Evolutionary conservation across 2,797 vertebrate genomes (phyloP).

Genomic region (Typhlichthys eigenmanni): DNA sequence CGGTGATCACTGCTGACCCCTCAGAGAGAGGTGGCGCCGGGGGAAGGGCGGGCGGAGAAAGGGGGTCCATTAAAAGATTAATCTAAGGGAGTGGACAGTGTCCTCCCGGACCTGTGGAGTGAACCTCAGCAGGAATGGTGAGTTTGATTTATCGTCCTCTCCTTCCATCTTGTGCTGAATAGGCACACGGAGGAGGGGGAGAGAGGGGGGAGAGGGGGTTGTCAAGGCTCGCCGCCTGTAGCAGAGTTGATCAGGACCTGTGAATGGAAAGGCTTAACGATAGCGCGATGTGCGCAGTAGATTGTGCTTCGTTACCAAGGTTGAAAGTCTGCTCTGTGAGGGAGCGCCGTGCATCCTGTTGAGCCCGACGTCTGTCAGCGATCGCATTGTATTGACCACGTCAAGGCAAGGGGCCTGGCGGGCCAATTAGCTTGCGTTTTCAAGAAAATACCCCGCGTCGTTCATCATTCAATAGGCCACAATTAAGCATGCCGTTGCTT

Average conservation of each 20-base stretch:
- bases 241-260: slow-evolving; percentile 18
- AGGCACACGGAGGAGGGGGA: slow-evolving; percentile 32
- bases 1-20: slow-evolving; percentile 70
- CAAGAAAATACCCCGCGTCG: slow-evolving; percentile 33
- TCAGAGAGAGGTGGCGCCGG: slow-evolving; percentile 11
- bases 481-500: slow-evolving; percentile 56
- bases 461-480: slow-evolving; percentile 51
- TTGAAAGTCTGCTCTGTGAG: slow-evolving; percentile 13
- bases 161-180: slow-evolving; percentile 55
- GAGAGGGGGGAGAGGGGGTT: slow-evolving; percentile 40
- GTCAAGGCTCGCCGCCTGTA: slow-evolving; percentile 31
- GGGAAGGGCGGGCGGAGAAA: slow-evolving; percentile 64
- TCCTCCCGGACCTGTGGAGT: slow-evolving; percentile 75
- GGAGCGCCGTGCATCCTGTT: slow-evolving; percentile 29
- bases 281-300: neutral
- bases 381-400: slow-evolving; percentile 29
- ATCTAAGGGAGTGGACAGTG: slow-evolving; percentile 78
- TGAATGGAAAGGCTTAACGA: neutral
- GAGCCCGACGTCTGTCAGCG: slow-evolving; percentile 34
- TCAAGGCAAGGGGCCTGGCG: slow-evolving; percentile 39
- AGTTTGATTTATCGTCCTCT: slow-evolving; percentile 70
- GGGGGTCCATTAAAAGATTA: slow-evolving; percentile 83
- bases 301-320: slow-evolving; percentile 18
- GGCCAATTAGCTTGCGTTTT: slow-evolving; percentile 56
- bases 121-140: slow-evolving; percentile 60